Base-by-base conservation (phyloP, 1,140 invertebrate genomes). In the Drusus annulatus region DNA sequence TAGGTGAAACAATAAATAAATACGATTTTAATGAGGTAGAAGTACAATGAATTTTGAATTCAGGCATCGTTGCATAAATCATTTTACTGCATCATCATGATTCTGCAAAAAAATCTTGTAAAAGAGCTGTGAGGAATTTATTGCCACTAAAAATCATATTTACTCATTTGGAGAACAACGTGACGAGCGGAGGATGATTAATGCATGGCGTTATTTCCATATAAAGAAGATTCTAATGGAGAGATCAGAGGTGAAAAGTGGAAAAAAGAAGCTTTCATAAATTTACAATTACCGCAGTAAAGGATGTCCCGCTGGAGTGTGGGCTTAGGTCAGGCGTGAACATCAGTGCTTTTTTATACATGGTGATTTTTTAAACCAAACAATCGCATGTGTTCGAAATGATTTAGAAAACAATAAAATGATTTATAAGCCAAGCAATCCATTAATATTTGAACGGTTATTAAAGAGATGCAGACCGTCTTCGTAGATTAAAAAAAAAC, bases 151-250 rank as follows among this genome's bases (percentile, higher is more conserved):
- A 45, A 21, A 56, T 56, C 54, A 21, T 56, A 56, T 56, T 56
- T 21, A 56, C 54, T 63, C 62, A 63, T 63, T 63, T 63, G 36
- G 36, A 69, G 36, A 63, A 63, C 60, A 63, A n/a, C 15, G 23
- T 7, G 50, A 69, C 23, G n/a, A 17, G 62, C 21, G 31, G 31
- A 4, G 23, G 6, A 21, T 69, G 36, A 69, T 50, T 50, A 50
- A 69, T 69, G 36, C n/a, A 45, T 13, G 45, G 8, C 65, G 36
- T 51, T 69, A 69, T 69, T 69, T 69, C 21, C 65, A 13, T 45
- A 25, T 51, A 51, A 19, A 69, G n/a, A 69, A 51, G 6, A 36
- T 36, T 17, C 17, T 69, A 69, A 69, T 69, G 45, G 65, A 69
- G 65, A 69, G 65, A 69, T 69, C 36, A 51, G 36, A 69, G 23